Conservation (phyloP, 2,113 vertebrate species). For the Seriola quinqueradiata region DNA sequence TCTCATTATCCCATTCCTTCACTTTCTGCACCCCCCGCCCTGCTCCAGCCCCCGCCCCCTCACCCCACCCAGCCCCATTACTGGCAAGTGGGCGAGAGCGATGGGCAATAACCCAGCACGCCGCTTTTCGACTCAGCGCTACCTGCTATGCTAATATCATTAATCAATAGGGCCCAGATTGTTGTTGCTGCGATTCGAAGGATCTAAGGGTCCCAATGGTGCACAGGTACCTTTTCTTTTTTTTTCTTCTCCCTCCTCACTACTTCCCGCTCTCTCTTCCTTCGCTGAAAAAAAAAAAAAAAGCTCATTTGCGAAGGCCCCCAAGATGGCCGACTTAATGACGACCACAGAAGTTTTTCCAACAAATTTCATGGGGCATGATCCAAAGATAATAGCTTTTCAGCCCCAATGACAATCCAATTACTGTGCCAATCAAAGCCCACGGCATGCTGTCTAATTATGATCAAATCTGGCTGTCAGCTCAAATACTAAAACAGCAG, state of each 20-base stretch:
- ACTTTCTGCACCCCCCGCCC: conserved; percentile 21
- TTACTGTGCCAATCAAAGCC: conserved; percentile 99
- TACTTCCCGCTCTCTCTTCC: conserved; percentile 50
- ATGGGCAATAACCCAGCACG: conserved; percentile 88
- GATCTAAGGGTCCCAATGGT: conserved; percentile 97
- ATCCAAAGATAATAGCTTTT: conserved; percentile 99
- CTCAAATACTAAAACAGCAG: conserved; percentile 99
- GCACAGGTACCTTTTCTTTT: conserved; percentile 81
- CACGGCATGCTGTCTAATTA: conserved; percentile 99
- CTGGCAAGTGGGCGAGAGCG: conserved; percentile 79
- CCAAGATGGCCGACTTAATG: conserved; percentile 99
- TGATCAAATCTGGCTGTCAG: conserved; percentile 99
- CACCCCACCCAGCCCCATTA: conserved; percentile 61
- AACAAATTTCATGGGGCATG: conserved; percentile 99
- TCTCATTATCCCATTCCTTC: conserved; percentile 74
- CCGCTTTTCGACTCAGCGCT: conserved; percentile 85
- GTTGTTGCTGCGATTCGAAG: conserved; percentile 87
- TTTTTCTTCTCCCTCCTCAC: conserved; percentile 77
- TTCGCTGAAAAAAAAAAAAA: conserved; percentile 62
- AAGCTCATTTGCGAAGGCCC: conserved; percentile 96
- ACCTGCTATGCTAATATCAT: conserved; percentile 99
- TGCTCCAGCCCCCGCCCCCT: conserved; percentile 47
- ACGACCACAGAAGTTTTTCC: conserved; percentile 99
- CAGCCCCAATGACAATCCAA: conserved; percentile 99
- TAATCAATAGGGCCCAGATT: conserved; percentile 99